Evolutionary conservation across 2,113 vertebrate genomes (phyloP), one percentile per base, ranked within the genome.

Genomic region (Mesoclemmys tuberculata): DNA sequence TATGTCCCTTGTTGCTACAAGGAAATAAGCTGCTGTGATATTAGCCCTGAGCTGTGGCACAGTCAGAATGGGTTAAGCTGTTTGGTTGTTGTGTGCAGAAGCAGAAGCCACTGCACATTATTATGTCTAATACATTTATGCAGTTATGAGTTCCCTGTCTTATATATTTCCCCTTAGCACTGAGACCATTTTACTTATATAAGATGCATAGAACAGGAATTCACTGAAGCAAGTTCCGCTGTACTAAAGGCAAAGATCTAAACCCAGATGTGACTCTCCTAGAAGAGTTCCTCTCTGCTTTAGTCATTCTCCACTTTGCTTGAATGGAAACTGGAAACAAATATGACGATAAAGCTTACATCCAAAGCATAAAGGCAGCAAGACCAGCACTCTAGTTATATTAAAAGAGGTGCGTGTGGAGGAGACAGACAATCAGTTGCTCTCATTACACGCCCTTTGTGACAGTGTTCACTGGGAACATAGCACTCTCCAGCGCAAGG

Each of bases 1-100:
- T 90, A 55, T 13, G 55, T 41, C 18, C 54, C 52, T 79, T 38
- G 82, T 84, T 87, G 84, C 89, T 78, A 54, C 41, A 92, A 91
- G 80, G 90, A 90, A 90, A 94, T 85, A 51, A 97, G 94, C 46
- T 80, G 82, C 77, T 93, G 51, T 93, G 92, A 84, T 27, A 84
- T 86, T 87, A 95, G 75, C 38, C 44, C 46, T 41, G 49, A 87
- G 75, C 38, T 54, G 48, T 46, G 9, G 13, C 87, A 77, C 74
- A 64, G 84, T 26, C 79, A 88, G 82, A 96, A 93, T n/a, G 81
- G 16, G n/a, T 51, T 3, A 41, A 18, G 13, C 2, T 4, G 4
- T 4, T 82, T 29, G 77, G 58, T 19, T 85, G 29, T 82, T 88
- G 81, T 11, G 22, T n/a, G 74, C 5, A 78, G 80, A 10, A 80